These are phyloP conservation scores for Limonius californicus DNA, from an alignment of 1,140 invertebrate species.

Conservation along the genomic window DNA sequence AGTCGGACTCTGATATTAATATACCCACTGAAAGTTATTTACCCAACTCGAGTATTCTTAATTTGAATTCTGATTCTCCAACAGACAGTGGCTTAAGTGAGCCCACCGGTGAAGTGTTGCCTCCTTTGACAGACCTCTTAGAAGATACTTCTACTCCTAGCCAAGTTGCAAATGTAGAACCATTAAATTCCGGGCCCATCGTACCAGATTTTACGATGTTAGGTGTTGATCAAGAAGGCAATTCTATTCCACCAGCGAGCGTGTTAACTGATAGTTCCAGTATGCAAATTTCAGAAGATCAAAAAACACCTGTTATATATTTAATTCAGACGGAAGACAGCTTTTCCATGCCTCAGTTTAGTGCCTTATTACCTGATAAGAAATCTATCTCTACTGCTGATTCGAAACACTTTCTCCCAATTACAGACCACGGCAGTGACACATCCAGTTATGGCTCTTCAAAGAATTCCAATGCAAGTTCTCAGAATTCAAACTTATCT, in stretches of 20 bases:
- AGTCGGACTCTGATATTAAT: too few species aligned
- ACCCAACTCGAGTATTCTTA: constrained; percentile 12
- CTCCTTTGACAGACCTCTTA: background rate
- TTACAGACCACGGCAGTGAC: background rate
- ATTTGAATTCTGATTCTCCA: background rate
- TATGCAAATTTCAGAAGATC: too few species aligned
- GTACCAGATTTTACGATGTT: background rate
- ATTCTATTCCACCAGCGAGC: background rate
- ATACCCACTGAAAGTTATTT: too few species aligned
- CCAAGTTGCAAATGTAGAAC: too few species aligned
- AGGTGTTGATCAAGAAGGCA: background rate
- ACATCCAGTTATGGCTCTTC: background rate
- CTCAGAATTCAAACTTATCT: background rate
- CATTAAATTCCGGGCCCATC: background rate
- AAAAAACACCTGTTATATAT: too few species aligned
- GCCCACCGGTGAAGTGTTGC: background rate
- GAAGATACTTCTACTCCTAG: background rate
- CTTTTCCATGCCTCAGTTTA: background rate
- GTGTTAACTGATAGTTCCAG: background rate
- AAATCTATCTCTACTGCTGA: background rate
- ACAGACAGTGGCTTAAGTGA: background rate
- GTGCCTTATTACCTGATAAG: background rate
- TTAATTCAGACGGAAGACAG: background rate
- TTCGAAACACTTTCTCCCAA: background rate
- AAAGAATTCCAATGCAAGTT: background rate